phyloP scores from a whole-genome alignment of 2,113 vertebrate species.

The Pithys albifrons region DNA sequence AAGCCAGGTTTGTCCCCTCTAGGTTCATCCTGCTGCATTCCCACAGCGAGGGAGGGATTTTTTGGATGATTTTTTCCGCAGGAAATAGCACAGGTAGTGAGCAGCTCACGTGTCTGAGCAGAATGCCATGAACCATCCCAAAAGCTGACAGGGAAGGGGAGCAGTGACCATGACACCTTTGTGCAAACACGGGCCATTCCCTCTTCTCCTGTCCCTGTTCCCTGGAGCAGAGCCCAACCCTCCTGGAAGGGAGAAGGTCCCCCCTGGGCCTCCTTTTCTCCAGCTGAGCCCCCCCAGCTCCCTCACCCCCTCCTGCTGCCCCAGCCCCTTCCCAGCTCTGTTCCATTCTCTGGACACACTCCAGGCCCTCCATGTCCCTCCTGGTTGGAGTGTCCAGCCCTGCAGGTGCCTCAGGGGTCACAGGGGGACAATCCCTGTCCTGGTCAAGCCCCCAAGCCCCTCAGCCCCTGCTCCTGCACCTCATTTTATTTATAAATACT shows the following conservation, averaged over 20 bases:
- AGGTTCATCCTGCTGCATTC: too few relatives aligned
- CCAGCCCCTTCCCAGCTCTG: background rate
- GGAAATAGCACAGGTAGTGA: too few relatives aligned
- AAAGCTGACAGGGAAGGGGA: too few relatives aligned
- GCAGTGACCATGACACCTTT: accelerated
- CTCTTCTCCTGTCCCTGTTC: background rate
- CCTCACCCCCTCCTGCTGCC: too few relatives aligned
- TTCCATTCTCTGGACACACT: background rate
- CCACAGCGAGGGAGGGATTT: too few relatives aligned
- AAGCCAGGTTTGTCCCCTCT: too few relatives aligned
- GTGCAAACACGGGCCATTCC: background rate
- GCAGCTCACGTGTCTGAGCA: too few relatives aligned
- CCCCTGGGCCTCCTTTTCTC: background rate
- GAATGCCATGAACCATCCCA: too few relatives aligned
- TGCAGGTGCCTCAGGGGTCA: background rate
- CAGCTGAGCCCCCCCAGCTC: background rate
- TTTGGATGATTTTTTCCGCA: too few relatives aligned
- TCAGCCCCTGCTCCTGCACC: accelerated
- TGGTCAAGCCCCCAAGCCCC: background rate
- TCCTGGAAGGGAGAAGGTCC: background rate
- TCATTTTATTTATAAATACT: background rate
- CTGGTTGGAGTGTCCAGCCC: background rate
- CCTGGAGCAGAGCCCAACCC: background rate
- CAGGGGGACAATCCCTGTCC: background rate
- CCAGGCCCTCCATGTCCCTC: background rate